Percentiles rank a stretch among this genome's conserved stretches.
Evolutionary conservation across 2,113 vertebrate species (phyloP).

Genomic region (Tragulus kanchil): DNA sequence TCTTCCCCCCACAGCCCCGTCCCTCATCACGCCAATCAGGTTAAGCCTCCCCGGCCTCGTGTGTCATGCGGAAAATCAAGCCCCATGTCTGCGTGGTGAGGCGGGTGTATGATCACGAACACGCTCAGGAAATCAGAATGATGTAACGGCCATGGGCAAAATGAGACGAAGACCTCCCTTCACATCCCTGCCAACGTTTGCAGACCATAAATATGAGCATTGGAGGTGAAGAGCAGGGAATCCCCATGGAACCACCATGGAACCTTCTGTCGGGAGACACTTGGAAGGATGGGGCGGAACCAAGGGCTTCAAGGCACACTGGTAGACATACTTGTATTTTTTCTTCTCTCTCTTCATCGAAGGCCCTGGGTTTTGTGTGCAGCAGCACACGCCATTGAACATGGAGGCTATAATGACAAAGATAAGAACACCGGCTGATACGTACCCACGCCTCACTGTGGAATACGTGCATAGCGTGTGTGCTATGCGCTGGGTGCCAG

Average conservation of each 20-base stretch:
- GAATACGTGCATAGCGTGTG: neutral
- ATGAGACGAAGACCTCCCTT: conserved; percentile 9
- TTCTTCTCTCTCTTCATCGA: too few species aligned
- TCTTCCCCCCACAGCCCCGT: neutral
- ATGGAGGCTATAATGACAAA: fast-evolving
- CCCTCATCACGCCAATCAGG: neutral
- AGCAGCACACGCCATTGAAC: neutral
- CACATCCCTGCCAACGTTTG: neutral
- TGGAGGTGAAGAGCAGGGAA: neutral
- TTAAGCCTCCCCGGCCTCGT: neutral
- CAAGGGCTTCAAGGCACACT: neutral
- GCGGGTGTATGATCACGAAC: neutral
- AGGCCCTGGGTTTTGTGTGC: neutral
- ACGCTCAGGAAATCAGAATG: neutral
- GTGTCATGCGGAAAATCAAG: neutral
- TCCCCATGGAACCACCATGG: neutral
- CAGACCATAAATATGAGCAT: neutral
- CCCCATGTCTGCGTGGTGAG: neutral
- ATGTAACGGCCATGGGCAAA: neutral
- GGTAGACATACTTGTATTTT: neutral
- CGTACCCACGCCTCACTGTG: too few species aligned
- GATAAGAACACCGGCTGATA: neutral
- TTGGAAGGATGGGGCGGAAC: neutral
- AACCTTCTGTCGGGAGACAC: neutral
- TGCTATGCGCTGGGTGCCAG: neutral